phyloP scores from a whole-genome alignment of 2,113 vertebrate species.

The Macheiramphus alcinus region DNA sequence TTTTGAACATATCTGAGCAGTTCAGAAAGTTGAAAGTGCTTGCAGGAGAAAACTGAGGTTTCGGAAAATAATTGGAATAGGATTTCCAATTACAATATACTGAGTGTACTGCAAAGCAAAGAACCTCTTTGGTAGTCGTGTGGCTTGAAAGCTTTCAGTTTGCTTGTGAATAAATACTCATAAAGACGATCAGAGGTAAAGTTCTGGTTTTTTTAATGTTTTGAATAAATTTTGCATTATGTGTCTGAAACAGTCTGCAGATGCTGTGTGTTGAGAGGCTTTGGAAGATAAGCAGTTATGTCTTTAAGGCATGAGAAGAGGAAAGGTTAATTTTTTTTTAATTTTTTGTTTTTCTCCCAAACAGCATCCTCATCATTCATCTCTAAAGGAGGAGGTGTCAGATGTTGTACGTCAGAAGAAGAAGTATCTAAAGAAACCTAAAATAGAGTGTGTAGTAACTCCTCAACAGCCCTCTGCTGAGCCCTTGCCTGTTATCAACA shows the following conservation, averaged over 20 bases:
- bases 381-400: conserved; percentile 81
- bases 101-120: neutral
- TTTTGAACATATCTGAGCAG: neutral
- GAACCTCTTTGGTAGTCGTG: neutral
- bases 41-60: neutral
- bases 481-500: conserved; percentile 78
- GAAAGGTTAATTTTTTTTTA: conserved; percentile 3
- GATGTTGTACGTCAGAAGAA: conserved; percentile 85
- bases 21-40: neutral
- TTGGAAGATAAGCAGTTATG: neutral
- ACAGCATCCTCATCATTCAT: conserved; percentile 81
- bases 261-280: neutral
- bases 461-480: conserved; percentile 78
- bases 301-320: neutral
- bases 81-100: neutral
- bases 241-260: neutral
- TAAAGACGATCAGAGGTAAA: neutral
- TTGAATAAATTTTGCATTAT: neutral
- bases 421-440: conserved; percentile 85
- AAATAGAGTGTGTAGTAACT: conserved; percentile 74
- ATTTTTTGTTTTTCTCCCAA: neutral
- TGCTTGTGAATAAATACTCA: neutral
- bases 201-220: neutral
- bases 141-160: neutral
- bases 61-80: neutral